A percentile compares a stretch with the other conserved stretches of the same genome.
These are phyloP conservation scores for Pogoniulus pusillus DNA, from an alignment of 2,797 vertebrate genomes.

Conservation along the genomic window DNA sequence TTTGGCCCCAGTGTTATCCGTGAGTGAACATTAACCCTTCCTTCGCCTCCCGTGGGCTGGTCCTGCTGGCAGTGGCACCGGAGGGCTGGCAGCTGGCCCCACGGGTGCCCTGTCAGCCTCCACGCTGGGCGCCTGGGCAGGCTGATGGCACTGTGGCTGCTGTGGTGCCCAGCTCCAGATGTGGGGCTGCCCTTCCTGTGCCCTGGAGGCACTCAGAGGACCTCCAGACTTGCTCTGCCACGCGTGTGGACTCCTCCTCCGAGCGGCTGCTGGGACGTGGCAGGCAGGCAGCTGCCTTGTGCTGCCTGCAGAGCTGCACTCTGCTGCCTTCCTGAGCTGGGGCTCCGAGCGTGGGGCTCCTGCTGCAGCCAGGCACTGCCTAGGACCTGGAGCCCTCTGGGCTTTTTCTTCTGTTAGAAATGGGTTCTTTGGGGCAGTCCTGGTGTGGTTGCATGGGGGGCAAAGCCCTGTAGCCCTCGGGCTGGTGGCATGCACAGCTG, in stretches of 20 bases:
- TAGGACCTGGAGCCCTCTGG: neutral
- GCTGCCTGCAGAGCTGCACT: neutral
- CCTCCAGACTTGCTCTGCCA: neutral
- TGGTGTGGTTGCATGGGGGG: neutral
- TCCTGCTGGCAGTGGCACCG: neutral
- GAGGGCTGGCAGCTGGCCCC: accelerated
- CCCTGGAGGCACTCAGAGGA: accelerated
- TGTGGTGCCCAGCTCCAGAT: neutral
- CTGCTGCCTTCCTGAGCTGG: neutral
- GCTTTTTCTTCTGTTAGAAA: neutral
- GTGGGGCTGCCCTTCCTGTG: neutral
- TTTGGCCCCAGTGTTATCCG: neutral
- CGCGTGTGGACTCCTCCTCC: accelerated
- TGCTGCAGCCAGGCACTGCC: neutral
- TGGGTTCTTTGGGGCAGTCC: accelerated
- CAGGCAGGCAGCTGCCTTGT: accelerated
- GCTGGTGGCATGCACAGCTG: neutral
- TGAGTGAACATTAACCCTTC: neutral
- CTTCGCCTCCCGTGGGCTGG: neutral
- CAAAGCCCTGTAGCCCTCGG: neutral
- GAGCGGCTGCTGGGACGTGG: neutral
- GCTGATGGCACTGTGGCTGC: too few species aligned
- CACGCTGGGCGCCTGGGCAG: neutral
- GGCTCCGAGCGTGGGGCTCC: neutral
- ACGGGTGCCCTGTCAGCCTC: accelerated